Percentiles rank a stretch among this genome's conserved stretches.
These are phyloP conservation scores for Xestia ashworthii DNA, from an alignment of 2,888 invertebrate species.

Conservation along the genomic window DNA sequence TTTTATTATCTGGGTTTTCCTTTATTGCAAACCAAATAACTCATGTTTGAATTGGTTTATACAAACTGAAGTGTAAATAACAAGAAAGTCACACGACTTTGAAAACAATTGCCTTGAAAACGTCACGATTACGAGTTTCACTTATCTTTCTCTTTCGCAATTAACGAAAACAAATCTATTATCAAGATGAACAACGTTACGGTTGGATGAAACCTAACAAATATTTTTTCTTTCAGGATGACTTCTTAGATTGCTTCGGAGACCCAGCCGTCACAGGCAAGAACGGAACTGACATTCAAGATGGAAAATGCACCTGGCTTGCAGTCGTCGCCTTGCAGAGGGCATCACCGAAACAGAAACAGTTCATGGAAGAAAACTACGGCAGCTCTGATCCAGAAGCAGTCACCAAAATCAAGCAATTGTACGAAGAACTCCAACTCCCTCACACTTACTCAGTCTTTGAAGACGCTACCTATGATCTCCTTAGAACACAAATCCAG, in stretches of 20 bases:
- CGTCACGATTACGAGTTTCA: constrained; percentile 17
- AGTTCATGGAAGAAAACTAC: constrained; percentile 94
- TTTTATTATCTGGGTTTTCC: constrained; percentile 27
- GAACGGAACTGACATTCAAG: constrained; percentile 97
- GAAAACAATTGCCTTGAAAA: constrained; percentile 16
- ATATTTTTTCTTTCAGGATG: constrained; percentile 91
- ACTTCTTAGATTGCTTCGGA: constrained; percentile 97
- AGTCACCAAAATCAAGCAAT: constrained; percentile 92
- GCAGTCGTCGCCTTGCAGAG: constrained; percentile 96
- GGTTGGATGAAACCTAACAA: background rate
- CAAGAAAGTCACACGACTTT: constrained; percentile 31
- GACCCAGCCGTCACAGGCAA: constrained; percentile 96
- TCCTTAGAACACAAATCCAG: constrained; percentile 95
- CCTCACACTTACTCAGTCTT: constrained; percentile 94
- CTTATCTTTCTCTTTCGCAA: constrained; percentile 12
- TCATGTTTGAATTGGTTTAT: constrained; percentile 19
- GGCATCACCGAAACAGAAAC: constrained; percentile 93
- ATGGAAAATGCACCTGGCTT: constrained; percentile 99
- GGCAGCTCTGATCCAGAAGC: constrained; percentile 92
- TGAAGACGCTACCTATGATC: constrained; percentile 96
- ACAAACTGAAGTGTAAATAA: constrained; percentile 15
- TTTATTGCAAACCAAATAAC: constrained; percentile 24
- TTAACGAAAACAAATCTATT: constrained; percentile 1
- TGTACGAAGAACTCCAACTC: constrained; percentile 95
- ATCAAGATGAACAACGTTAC: background rate